phyloP scores from a whole-genome alignment of 2,113 vertebrate genomes.

The Danionella cerebrum region DNA sequence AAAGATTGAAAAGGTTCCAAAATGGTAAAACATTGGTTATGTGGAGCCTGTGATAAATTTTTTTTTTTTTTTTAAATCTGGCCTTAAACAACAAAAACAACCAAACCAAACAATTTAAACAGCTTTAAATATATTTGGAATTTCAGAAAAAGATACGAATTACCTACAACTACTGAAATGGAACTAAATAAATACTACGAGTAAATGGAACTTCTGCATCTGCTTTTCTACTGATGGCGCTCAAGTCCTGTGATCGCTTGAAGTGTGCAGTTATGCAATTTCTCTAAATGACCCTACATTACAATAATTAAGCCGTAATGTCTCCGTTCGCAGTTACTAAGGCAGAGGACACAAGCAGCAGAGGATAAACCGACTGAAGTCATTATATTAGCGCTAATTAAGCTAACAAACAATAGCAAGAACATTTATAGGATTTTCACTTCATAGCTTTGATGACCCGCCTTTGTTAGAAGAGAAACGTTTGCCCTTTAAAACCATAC shows the following conservation, averaged over 20 bases:
- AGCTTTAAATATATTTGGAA: no score
- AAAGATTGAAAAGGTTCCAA: no score
- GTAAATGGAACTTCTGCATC: background rate
- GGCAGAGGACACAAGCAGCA: background rate
- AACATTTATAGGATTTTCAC: conserved; percentile 10
- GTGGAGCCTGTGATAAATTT: no score
- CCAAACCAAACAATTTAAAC: no score
- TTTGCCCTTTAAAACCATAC: background rate
- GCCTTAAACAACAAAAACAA: no score
- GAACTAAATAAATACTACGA: background rate
- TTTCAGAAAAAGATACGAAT: no score
- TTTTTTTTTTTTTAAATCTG: no score
- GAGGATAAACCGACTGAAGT: background rate
- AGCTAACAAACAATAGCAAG: background rate
- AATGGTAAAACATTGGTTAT: no score
- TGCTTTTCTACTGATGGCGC: background rate
- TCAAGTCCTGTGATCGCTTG: background rate
- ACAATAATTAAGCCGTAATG: background rate
- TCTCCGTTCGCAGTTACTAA: background rate
- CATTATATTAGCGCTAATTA: background rate
- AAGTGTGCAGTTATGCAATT: background rate
- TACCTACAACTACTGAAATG: no score
- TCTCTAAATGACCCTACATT: conserved; percentile 1
- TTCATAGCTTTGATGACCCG: background rate
- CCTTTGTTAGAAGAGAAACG: background rate